Base-by-base conservation (phyloP, 2,113 vertebrate genomes). In the Helogale parvula region DNA sequence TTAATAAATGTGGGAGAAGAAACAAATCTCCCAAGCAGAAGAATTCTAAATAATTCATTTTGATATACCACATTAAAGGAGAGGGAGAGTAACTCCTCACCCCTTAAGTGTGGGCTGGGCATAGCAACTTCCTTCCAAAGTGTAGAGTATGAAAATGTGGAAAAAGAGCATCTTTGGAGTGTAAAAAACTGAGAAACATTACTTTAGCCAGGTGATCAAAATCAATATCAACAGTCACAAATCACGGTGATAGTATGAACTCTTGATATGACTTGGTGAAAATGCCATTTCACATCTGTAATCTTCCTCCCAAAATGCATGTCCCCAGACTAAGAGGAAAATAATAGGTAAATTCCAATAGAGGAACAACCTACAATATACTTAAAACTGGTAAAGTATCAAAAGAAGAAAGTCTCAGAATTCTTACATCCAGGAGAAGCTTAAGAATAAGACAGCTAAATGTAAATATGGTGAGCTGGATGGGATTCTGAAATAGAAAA, bases 1-100 rank as follows among this genome's bases (percentile, higher is more conserved):
- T 91, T 96, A 94, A 94, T 76, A 94, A 94, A 76, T 94, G 76
- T 91, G 54, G 54, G 74, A 91, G 82, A 65, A 90, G 87, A 90
- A 35, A 92, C 47, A 88, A 92, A 92, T 92, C 5, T 82, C 25
- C 63, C 60, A 88, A 63, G 68, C 57, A 92, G 68, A 94, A 68
- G 74, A 76, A 60, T 68, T 76, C 33, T 94, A 82, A 96, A 87
- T 94, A 91, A 90, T 87, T 94, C 45, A 96, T 91, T 47, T 57
- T 66, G 81, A 47, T 74, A 81, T 19, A 47, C 87, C 19, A 90
- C 45, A 66, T 14, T 81, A 80, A 91, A 50, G 45, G 33, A 85
- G 76, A 91, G 35, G 25, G 17, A 90, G 23, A 31, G 57, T 57
- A 81, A 87, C 27, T 31, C 45, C 23, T 81, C 17, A 60, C 10